Evolutionary conservation across 2,888 invertebrate species (phyloP).

Genomic region (Strigamia crassipes): DNA sequence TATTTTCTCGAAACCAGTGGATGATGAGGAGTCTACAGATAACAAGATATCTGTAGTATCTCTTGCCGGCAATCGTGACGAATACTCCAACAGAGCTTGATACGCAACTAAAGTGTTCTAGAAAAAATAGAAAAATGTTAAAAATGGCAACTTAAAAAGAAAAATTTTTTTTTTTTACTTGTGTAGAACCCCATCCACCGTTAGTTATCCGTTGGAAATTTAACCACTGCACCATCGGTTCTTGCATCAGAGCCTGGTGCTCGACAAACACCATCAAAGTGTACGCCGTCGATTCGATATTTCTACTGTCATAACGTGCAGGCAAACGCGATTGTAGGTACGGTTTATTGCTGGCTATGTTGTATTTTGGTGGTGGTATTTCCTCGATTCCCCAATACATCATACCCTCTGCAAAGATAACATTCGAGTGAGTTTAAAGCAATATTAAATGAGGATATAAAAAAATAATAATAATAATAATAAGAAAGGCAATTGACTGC

Average conservation of each 20-base stretch:
- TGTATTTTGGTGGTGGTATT: constrained; percentile 79
- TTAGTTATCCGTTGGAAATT: constrained; percentile 84
- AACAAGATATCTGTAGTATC: constrained; percentile 80
- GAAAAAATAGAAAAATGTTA: constrained; percentile 9
- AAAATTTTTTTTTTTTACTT: constrained; percentile 59
- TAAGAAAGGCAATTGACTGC: neutral
- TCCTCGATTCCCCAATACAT: constrained; percentile 83
- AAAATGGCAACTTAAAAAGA: neutral
- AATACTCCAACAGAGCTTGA: constrained; percentile 87
- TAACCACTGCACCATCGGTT: constrained; percentile 87
- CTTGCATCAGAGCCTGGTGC: constrained; percentile 77
- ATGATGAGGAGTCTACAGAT: constrained; percentile 81
- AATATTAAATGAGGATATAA: too few species aligned
- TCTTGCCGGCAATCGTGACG: constrained; percentile 75
- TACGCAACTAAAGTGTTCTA: constrained; percentile 84
- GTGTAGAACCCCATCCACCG: constrained; percentile 86
- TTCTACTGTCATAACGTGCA: constrained; percentile 85
- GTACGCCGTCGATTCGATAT: constrained; percentile 91
- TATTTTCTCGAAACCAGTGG: constrained; percentile 69
- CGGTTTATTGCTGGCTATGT: constrained; percentile 88
- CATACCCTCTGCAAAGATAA: constrained; percentile 67
- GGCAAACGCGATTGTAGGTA: constrained; percentile 85
- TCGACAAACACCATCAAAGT: constrained; percentile 86
- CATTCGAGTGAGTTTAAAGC: neutral
- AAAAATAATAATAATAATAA: neutral